Evolutionary conservation across 30 jellyfish, hydroid and myxozoan species (phyloP).

Genomic region (Morbakka virulenta): DNA sequence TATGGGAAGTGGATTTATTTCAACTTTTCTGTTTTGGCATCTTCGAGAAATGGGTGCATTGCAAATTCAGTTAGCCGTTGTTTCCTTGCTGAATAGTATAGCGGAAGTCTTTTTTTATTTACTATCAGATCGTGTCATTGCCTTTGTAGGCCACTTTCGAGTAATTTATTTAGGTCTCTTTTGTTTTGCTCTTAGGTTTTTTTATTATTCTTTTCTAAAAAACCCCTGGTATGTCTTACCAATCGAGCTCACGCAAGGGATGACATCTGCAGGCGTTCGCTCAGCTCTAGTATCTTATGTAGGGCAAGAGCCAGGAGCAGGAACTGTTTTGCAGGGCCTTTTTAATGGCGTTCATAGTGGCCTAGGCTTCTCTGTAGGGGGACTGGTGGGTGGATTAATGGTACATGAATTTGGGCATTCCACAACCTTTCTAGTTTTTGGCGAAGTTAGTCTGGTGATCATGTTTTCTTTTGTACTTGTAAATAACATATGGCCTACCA

Average conservation of each 20-base stretch:
- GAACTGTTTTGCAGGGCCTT: constrained; percentile 72
- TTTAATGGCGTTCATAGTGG: constrained; percentile 93
- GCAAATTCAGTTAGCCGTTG: constrained; percentile 81
- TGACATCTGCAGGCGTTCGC: constrained; percentile 94
- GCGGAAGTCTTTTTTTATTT: constrained; percentile 83
- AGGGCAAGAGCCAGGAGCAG: constrained; percentile 81
- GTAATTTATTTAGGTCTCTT: constrained; percentile 82
- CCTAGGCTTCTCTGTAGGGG: constrained; percentile 94
- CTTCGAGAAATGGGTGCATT: constrained; percentile 93
- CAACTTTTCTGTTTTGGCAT: constrained; percentile 93
- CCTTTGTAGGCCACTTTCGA: constrained; percentile 78
- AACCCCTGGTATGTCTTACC: constrained; percentile 94
- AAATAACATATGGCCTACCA: constrained; percentile 81
- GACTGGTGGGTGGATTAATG: constrained; percentile 93
- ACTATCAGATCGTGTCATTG: constrained; percentile 68
- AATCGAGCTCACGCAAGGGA: constrained; percentile 91
- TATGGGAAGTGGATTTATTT: constrained; percentile 89
- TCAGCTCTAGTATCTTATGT: constrained; percentile 81
- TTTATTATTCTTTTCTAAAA: constrained; percentile 74
- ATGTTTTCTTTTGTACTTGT: constrained; percentile 77
- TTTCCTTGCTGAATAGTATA: constrained; percentile 69
- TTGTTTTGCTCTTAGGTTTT: constrained; percentile 78
- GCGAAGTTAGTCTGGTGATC: constrained; percentile 81
- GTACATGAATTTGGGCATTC: constrained; percentile 93
- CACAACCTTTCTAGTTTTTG: constrained; percentile 78